A percentile compares a stretch with the other conserved stretches of the same genome.
Evolutionary conservation across 1,140 invertebrate genomes (phyloP).

Genomic region (Drosophila sp.): DNA sequence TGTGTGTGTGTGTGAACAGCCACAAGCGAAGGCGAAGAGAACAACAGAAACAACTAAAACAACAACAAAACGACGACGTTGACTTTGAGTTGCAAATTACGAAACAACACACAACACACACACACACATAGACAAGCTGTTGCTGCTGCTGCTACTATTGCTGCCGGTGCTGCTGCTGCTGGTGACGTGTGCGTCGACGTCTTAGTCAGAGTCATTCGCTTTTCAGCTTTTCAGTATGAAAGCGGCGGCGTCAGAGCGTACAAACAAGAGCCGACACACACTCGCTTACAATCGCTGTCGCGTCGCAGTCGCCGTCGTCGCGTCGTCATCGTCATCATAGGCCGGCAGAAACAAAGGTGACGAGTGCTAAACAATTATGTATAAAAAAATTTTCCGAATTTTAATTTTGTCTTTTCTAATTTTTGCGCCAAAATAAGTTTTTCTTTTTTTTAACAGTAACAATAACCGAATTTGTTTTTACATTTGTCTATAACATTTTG

Average conservation of each 20-base stretch:
- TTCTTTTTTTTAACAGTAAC: conserved; percentile 34
- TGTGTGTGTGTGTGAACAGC: conserved; percentile 7
- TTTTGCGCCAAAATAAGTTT: conserved; percentile 27
- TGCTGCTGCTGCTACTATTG: conserved; percentile 20
- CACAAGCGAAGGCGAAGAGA: conserved; percentile 43
- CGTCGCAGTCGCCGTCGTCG: conserved; percentile 12
- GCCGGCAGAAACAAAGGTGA: conserved; percentile 46
- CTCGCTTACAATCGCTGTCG: conserved; percentile 14
- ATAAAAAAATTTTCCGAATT: conserved; percentile 20
- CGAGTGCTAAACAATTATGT: conserved; percentile 43
- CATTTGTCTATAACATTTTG: conserved; percentile 48
- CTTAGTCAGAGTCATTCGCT: conserved; percentile 56
- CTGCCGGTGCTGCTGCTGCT: conserved; percentile 34
- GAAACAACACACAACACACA: conserved; percentile 49
- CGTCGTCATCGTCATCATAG: conserved; percentile 11
- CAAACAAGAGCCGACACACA: conserved; percentile 30
- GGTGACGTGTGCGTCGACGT: conserved; percentile 59
- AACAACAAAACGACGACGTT: conserved; percentile 21
- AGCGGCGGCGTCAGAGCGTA: conserved; percentile 55
- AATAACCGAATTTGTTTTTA: conserved; percentile 10
- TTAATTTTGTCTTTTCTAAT: background rate
- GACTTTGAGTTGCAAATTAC: conserved; percentile 49
- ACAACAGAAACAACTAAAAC: conserved; percentile 45
- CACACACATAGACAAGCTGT: conserved; percentile 18
- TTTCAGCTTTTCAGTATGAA: conserved; percentile 63